These are phyloP conservation scores for Malurus elegans DNA, from an alignment of 2,113 vertebrate species.

Conservation along the genomic window DNA sequence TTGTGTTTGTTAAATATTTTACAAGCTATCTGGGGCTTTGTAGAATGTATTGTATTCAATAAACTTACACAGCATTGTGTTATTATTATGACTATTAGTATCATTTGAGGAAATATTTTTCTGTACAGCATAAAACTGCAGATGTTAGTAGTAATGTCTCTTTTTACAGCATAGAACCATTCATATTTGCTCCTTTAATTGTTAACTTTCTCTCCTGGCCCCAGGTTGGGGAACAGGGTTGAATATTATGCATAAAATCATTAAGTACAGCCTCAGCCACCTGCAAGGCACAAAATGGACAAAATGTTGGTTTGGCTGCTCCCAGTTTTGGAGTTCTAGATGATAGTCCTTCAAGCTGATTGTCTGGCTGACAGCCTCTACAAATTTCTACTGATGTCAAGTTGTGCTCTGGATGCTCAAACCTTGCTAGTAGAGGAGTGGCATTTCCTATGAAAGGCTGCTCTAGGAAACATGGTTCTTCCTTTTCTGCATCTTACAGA, in stretches of 20 bases:
- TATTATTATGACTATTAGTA: not conserved
- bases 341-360: not conserved
- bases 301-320: not conserved
- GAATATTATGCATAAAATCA: not conserved
- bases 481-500: not conserved
- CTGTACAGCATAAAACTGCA: not conserved
- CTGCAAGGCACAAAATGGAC: not conserved
- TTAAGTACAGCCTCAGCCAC: not conserved
- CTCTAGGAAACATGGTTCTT: not conserved
- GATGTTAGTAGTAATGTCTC: not conserved
- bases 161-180: not conserved
- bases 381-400: not conserved
- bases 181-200: not conserved
- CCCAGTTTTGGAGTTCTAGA: not conserved
- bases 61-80: not conserved
- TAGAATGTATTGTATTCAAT: constrained; percentile 50
- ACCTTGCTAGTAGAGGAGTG: not conserved
- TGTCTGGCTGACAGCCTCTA: not conserved
- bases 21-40: constrained; percentile 7
- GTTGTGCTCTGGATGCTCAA: not conserved
- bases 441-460: not conserved
- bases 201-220: not conserved
- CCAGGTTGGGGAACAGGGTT: not conserved
- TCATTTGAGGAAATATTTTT: constrained; percentile 16
- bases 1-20: constrained; percentile 60